Evolutionary conservation across 2,113 vertebrate species (phyloP).

Genomic region (Otus sunia): DNA sequence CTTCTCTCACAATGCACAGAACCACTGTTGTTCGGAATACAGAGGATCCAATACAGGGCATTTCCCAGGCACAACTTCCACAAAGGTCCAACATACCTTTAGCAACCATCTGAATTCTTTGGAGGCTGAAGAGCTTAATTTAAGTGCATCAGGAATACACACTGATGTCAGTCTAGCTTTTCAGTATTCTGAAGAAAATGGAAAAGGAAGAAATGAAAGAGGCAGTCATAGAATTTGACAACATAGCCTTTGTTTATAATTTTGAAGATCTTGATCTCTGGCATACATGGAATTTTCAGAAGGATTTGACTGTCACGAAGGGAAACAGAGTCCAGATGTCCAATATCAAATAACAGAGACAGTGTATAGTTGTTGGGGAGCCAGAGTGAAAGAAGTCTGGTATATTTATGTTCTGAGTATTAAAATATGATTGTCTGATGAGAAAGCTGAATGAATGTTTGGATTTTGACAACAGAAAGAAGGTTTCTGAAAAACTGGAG

Average conservation of each 20-base stretch:
- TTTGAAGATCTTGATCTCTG: neutral
- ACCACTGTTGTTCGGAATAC: neutral
- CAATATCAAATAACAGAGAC: constrained; percentile 5
- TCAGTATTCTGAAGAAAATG: constrained; percentile 8
- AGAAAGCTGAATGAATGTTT: neutral
- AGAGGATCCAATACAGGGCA: neutral
- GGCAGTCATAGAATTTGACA: constrained; percentile 44
- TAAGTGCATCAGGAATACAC: neutral
- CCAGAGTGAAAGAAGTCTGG: neutral
- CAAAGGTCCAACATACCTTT: neutral
- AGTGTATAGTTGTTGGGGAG: neutral
- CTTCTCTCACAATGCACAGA: neutral
- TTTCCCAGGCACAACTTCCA: neutral
- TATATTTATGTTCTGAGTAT: constrained; percentile 9
- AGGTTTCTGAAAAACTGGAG: neutral
- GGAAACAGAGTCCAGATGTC: constrained; percentile 45
- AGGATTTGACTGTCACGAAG: constrained; percentile 21
- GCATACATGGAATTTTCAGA: constrained; percentile 23
- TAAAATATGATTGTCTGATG: constrained; percentile 8
- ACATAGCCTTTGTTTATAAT: constrained; percentile 36
- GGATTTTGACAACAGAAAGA: neutral
- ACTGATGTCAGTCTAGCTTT: neutral
- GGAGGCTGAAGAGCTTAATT: neutral
- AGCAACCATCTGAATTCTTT: neutral
- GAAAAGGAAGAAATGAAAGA: constrained; percentile 37